Base-by-base conservation (phyloP, 2,888 invertebrate genomes). In the Augochlorella aurata region DNA sequence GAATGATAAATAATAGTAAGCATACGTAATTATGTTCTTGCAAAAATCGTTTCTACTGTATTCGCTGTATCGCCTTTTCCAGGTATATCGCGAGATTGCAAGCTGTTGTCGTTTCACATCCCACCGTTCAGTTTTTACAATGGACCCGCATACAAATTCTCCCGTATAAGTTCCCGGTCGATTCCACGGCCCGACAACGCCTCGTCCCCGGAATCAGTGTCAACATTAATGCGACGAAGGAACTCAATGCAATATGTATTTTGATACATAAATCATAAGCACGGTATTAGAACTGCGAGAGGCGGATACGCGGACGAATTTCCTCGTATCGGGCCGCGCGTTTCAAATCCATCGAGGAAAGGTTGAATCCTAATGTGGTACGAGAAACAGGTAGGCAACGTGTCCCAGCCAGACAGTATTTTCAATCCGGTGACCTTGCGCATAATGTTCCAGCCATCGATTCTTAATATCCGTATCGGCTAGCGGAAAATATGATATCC, bases 231-330 rank as follows among this genome's bases (percentile, higher is more conserved):
- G 80, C 83, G 72, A 74, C 65, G 79, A 65, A 70, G 54, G 45
- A 61, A 52, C 44, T 50, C 80, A 79, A 79, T 87, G 86, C 80
- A 88, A 87, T 88, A 87, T 86, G 87, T 87, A 88, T 87, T 71
- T 73, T 72, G 79, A 88, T 88, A 78, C 88, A 88, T 86, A 88
- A 88, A 87, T 86, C 88, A 88, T 87, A 87, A 88, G 87, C 77
- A 66, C 65, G 70, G 78, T 88, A 88, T 88, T 88, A 88, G 87
- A 86, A 87, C 83, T 77, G 75, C 78, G 78, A 68, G 76, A 47
- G 18, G 16, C 24, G 68, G 67, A 68, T 67, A 67, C 70, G 67
- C 70, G 76, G 50, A 68, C 70, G 81, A 76, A 74, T 82, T 73
- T 79, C 21, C 67, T 58, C 72, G 76, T 66, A 71, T 82, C 72